Percentiles rank a stretch among this genome's conserved stretches.
These are phyloP conservation scores for Lasioglossum zephyrum DNA, from an alignment of 2,888 invertebrate genomes.

Conservation along the genomic window DNA sequence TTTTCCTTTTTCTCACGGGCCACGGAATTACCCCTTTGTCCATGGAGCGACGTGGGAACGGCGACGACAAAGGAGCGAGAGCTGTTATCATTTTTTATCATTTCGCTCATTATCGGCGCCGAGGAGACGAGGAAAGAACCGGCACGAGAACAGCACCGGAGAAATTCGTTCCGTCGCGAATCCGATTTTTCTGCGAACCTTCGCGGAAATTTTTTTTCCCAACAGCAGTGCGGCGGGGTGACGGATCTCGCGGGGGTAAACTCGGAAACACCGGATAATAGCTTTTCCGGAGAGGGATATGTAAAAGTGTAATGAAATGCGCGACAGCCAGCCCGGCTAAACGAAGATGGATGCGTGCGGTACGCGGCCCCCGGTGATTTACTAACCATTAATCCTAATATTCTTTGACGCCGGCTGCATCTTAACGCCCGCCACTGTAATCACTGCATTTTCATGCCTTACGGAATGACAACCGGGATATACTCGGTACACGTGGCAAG, in stretches of 20 bases:
- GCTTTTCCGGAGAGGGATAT: constrained; percentile 9
- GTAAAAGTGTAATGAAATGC: constrained; percentile 28
- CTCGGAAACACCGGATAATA: constrained; percentile 11
- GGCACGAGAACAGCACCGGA: neutral
- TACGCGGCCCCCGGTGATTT: constrained; percentile 28
- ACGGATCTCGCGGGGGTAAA: neutral
- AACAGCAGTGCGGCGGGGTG: neutral
- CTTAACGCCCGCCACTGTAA: constrained; percentile 15
- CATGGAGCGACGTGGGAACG: constrained; percentile 35
- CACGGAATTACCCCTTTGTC: constrained; percentile 50
- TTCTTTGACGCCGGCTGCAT: constrained; percentile 16
- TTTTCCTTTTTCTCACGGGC: constrained; percentile 38
- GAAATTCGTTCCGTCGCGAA: neutral
- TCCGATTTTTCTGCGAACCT: neutral
- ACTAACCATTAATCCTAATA: constrained; percentile 51
- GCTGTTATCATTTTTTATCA: constrained; percentile 55
- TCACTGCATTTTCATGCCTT: constrained; percentile 21
- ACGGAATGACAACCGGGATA: neutral
- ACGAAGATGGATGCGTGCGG: constrained; percentile 52
- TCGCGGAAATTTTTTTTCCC: neutral
- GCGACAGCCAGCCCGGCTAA: constrained; percentile 12
- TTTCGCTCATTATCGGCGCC: constrained; percentile 47
- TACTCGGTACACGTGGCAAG: neutral
- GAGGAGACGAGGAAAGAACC: neutral
- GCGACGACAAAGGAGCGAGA: constrained; percentile 52